These are phyloP conservation scores for Diplodus sargus DNA, from an alignment of 2,797 vertebrate species.

Conservation along the genomic window DNA sequence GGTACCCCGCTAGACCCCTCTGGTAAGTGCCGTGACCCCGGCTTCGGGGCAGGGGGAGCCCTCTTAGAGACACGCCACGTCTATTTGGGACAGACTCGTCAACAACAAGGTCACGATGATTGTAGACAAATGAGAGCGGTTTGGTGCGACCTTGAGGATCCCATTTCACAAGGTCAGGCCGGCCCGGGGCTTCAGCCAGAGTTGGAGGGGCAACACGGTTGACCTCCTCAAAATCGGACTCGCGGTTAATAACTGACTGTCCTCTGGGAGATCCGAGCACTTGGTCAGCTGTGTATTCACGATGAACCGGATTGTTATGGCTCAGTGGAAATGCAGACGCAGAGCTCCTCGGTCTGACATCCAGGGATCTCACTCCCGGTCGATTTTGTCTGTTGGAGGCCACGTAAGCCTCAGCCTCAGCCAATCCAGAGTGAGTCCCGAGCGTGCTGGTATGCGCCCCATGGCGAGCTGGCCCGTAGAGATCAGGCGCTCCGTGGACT, in stretches of 20 bases:
- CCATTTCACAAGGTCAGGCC: slow-evolving; percentile 46
- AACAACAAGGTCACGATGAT: slow-evolving; percentile 46
- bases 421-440: neutral
- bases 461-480: slow-evolving; percentile 23
- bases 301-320: slow-evolving; percentile 21
- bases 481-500: slow-evolving; percentile 51
- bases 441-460: neutral
- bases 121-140: slow-evolving; percentile 44
- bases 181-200: slow-evolving; percentile 30
- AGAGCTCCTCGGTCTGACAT: slow-evolving; percentile 13
- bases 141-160: slow-evolving; percentile 52
- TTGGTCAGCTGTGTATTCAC: slow-evolving; percentile 24
- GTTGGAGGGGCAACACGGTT: slow-evolving; percentile 52
- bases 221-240: slow-evolving; percentile 63
- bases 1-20: slow-evolving; percentile 19
- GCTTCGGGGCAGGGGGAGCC: slow-evolving; percentile 31
- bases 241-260: slow-evolving; percentile 3
- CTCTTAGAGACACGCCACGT: slow-evolving; percentile 46
- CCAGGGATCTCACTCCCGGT: neutral
- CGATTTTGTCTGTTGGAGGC: neutral
- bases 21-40: slow-evolving; percentile 39
- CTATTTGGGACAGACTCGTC: slow-evolving; percentile 61
- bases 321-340: slow-evolving; percentile 13
- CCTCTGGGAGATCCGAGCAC: slow-evolving; percentile 42
- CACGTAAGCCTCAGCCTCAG: neutral